Base-by-base conservation (phyloP, 2,888 invertebrate species). In the Rhagonycha lutea region DNA sequence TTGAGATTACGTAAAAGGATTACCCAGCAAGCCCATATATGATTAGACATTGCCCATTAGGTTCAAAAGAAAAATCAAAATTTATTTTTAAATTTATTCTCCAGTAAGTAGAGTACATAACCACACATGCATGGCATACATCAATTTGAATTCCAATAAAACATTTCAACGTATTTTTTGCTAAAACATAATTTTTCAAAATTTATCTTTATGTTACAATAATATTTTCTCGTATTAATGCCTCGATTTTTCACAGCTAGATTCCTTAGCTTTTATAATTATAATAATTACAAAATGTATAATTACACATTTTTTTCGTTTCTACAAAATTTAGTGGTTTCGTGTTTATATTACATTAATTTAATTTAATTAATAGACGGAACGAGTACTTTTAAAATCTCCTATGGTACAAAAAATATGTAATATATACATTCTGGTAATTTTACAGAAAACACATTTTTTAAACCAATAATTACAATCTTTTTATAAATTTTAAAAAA, bases 41-140 rank as follows among this genome's bases (percentile, higher is more conserved):
- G n/a, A n/a, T n/a, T n/a, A n/a, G n/a, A n/a, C n/a, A n/a, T 47
- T 47, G 47, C 3, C n/a, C 18, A n/a, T 10, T 3, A 47, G n/a
- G 47, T 47, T 1, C 47, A 3, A 47, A 47, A 47, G 3, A 62
- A 62, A 62, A 14, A 63, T 23, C 9, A 11, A 10, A 68, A 61
- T 61, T 71, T 71, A 67, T 83, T 83, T 83, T 82, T 76, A 81
- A 80, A 81, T 83, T 83, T 83, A 82, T 83, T 83, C 82, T 82
- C 81, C 83, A 83, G 81, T 83, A 83, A 83, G 81, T 83, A 83
- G 83, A 81, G 80, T 83, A 83, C 83, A 83, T 81, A 81, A 81
- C 81, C 83, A 82, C 83, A 83, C 83, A 83, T 82, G 82, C 83
- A 83, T 79, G 78, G 78, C 81, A 82, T 82, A 82, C 82, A 81